These are phyloP conservation scores for Aphodius sticticus DNA, from an alignment of 2,888 invertebrate species.

Conservation along the genomic window DNA sequence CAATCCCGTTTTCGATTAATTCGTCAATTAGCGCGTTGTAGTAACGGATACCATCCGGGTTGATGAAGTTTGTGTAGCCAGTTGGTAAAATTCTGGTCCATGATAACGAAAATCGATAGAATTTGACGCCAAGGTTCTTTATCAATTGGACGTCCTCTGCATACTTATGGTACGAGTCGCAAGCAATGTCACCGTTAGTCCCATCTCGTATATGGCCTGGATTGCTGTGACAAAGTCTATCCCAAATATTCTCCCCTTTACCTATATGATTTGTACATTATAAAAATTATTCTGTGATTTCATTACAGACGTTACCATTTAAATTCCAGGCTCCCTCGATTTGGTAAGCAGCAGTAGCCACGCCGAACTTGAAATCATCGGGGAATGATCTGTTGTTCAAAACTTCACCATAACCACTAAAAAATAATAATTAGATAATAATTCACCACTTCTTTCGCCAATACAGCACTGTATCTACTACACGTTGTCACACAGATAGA, in stretches of 20 bases:
- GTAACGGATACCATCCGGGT: conserved; percentile 75
- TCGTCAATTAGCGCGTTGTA: conserved; percentile 80
- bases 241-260: conserved; percentile 72
- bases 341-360: not conserved
- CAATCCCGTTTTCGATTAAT: conserved; percentile 61
- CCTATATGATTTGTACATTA: conserved; percentile 58
- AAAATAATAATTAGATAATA: not conserved
- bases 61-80: conserved; percentile 72
- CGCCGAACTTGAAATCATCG: not conserved
- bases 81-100: conserved; percentile 80
- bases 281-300: not conserved
- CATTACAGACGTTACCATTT: not conserved
- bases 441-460: no score
- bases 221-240: conserved; percentile 62
- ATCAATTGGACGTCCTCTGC: conserved; percentile 71
- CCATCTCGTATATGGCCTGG: conserved; percentile 64
- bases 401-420: not conserved
- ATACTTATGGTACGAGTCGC: conserved; percentile 74
- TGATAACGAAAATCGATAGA: conserved; percentile 77
- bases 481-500: not conserved
- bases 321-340: not conserved
- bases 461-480: no score
- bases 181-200: conserved; percentile 71
- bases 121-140: conserved; percentile 68
- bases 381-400: not conserved